phyloP scores from a whole-genome alignment of 2,888 invertebrate genomes.

The Erynnis tages region DNA sequence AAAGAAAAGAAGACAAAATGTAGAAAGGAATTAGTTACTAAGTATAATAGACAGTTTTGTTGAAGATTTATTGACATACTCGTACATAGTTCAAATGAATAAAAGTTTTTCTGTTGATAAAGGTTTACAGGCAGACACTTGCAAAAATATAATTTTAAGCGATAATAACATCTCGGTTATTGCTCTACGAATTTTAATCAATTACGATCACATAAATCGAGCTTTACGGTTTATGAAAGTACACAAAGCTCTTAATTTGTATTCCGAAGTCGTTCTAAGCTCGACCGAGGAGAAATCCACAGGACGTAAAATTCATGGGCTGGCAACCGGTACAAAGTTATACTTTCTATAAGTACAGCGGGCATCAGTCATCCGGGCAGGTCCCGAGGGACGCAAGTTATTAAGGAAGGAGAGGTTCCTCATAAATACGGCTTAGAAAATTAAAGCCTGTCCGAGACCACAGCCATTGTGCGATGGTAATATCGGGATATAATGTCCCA shows the following conservation, averaged over 20 bases:
- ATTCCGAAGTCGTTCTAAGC: slow-evolving; percentile 20
- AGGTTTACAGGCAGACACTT: neutral
- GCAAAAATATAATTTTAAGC: neutral
- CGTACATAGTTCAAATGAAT: too few species aligned
- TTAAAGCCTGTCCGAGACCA: slow-evolving; percentile 33
- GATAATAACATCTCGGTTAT: neutral
- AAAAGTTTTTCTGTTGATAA: neutral
- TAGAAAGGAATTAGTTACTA: too few species aligned
- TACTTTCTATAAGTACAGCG: slow-evolving; percentile 24
- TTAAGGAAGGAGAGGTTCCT: slow-evolving; percentile 34
- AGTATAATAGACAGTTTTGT: too few species aligned
- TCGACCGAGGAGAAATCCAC: slow-evolving; percentile 23
- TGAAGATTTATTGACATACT: too few species aligned
- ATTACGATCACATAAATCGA: slow-evolving; percentile 17
- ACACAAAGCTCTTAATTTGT: slow-evolving; percentile 18
- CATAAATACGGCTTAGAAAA: slow-evolving; percentile 41
- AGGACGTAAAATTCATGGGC: slow-evolving; percentile 27
- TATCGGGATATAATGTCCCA: slow-evolving; percentile 32
- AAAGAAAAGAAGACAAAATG: too few species aligned
- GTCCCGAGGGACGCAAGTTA: slow-evolving; percentile 34
- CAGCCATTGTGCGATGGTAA: slow-evolving; percentile 34
- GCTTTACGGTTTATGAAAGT: slow-evolving; percentile 21
- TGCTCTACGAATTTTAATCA: slow-evolving; percentile 11
- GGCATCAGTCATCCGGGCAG: slow-evolving; percentile 28
- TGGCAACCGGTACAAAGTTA: slow-evolving; percentile 18